These are phyloP conservation scores for Drosophila sechellia DNA, from an alignment of 1,140 invertebrate species.

Conservation along the genomic window DNA sequence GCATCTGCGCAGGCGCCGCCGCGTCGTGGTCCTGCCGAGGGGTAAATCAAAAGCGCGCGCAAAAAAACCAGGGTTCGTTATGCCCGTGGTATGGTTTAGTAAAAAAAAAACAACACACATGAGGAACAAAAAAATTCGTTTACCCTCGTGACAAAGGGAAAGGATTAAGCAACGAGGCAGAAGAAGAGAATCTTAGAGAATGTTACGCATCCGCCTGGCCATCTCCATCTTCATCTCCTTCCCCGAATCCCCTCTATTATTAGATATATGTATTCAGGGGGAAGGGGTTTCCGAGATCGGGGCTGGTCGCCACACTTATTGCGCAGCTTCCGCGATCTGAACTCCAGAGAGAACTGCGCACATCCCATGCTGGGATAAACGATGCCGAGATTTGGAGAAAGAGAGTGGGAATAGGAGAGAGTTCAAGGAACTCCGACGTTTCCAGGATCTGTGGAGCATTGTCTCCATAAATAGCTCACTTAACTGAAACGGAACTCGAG, in stretches of 20 bases:
- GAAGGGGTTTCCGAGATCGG: constrained; percentile 22
- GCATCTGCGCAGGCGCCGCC: constrained; percentile 74
- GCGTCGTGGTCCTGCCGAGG: constrained; percentile 38
- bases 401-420: not conserved
- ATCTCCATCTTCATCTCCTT: constrained; percentile 14
- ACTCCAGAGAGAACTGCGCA: constrained; percentile 53
- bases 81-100: not conserved
- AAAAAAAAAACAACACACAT: constrained; percentile 43
- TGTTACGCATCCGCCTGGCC: constrained; percentile 42
- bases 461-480: constrained; percentile 32
- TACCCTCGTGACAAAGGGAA: constrained; percentile 41
- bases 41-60: constrained; percentile 69
- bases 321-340: constrained; percentile 66
- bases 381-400: not conserved
- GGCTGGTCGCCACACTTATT: constrained; percentile 72
- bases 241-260: constrained; percentile 40
- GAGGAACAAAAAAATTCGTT: constrained; percentile 29
- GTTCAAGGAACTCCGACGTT: constrained; percentile 35
- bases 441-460: constrained; percentile 31
- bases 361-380: constrained; percentile 25
- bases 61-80: constrained; percentile 45
- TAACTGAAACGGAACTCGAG: not conserved
- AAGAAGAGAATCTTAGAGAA: constrained; percentile 31
- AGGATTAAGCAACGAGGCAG: constrained; percentile 32
- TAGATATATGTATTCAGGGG: constrained; percentile 25